Base-by-base conservation (phyloP, 2,888 invertebrate species). In the Xylophagus ater region DNA sequence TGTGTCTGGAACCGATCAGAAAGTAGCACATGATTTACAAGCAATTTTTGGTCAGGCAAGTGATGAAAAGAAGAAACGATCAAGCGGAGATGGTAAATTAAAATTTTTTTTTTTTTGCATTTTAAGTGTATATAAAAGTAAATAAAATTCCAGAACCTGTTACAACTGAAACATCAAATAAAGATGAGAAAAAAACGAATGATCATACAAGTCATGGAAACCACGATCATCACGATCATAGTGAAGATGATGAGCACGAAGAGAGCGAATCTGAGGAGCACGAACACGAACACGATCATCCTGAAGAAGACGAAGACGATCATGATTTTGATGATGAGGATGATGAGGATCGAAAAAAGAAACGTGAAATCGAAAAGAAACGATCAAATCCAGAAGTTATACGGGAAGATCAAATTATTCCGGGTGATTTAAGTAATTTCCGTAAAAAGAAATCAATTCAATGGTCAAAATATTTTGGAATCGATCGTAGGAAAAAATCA, bases 391-490 rank as follows among this genome's bases (percentile, higher is more conserved):
- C 48, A 13, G 59, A 62, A 37, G 49, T 57, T 13, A 43, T 51
- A 2, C 47, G 50, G 19, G 44, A 44, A 24, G 51, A 51, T 8
- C 57, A 56, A 38, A 43, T 58, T 4, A 47, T 57, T 45, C 52
- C 56, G 15, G 69, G 70, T 21, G 71, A 69, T 48, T 66, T 68
- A 7, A 68, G 73, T 26, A 66, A 68, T 18, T 59, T 83, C 6
- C 76, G 78, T 46, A 53, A 53, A 41, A 86, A 87, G 62, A 88
- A 87, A 59, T 83, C 83, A 1, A 74, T 88, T 43, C 79, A 87
- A 53, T 89, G 87, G 88, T 81, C 84, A 0, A 78, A 85, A 51
- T 87, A 89, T 55, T 87, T 88, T 54, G 89, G 89, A 1, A 73
- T 86, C 44, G 86, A 89, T 57, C 76, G 85, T 42, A 77, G 73